Conservation (phyloP, 2,113 vertebrate genomes). For the Neomonachus schauinslandi region DNA sequence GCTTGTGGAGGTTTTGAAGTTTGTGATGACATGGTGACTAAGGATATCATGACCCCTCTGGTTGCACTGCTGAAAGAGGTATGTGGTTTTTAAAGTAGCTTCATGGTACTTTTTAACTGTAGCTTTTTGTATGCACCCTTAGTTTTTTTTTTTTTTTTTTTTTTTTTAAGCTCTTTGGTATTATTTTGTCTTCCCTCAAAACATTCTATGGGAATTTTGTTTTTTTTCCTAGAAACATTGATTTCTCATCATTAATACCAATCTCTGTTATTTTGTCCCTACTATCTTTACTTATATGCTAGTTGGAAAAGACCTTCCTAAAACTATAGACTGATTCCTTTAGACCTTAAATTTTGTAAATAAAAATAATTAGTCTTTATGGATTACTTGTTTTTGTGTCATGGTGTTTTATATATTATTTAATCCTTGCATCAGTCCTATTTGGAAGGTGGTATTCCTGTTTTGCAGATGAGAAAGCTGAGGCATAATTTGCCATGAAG, state of each 20-base stretch:
- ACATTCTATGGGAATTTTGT: background rate
- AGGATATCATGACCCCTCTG: constrained; percentile 96
- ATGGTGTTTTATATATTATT: background rate
- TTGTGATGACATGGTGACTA: constrained; percentile 97
- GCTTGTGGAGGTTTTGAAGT: constrained; percentile 96
- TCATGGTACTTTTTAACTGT: background rate
- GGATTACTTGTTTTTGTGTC: background rate
- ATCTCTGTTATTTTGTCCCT: background rate
- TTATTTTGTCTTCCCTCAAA: constrained; percentile 22
- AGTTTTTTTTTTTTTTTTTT: too few species aligned
- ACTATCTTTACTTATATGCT: background rate
- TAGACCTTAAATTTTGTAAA: background rate
- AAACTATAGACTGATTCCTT: background rate
- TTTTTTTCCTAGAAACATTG: constrained; percentile 13
- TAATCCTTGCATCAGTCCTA: background rate
- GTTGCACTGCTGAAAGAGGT: constrained; percentile 95
- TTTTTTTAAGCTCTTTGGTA: background rate
- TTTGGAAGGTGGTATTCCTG: background rate
- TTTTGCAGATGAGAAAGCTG: background rate
- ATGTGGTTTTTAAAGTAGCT: constrained; percentile 50
- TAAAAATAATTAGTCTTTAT: background rate
- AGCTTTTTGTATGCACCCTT: background rate
- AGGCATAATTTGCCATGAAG: background rate
- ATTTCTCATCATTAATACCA: background rate
- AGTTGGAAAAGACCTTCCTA: background rate